Conservation (phyloP, 2,113 vertebrate genomes). For the Porphyrio hochstetteri region DNA sequence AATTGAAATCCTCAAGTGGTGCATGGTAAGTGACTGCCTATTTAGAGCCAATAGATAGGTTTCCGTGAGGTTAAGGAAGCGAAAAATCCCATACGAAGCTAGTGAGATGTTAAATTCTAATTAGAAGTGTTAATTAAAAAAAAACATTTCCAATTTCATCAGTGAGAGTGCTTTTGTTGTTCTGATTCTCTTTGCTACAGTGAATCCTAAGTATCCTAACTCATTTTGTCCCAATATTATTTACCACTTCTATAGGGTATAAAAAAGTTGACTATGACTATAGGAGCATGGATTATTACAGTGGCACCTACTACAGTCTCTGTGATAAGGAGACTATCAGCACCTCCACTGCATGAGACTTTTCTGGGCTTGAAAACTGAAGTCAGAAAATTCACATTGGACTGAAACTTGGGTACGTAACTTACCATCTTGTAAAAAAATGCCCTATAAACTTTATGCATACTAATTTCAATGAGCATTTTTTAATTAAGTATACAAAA, state of each 20-base stretch:
- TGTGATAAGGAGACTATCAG: slow-evolving; percentile 10
- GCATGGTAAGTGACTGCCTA: slow-evolving; percentile 81
- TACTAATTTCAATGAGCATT: background rate
- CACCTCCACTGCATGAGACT: background rate
- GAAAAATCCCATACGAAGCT: slow-evolving; percentile 85
- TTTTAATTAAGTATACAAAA: slow-evolving; percentile 14
- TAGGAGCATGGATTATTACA: slow-evolving; percentile 32
- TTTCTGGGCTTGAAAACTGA: background rate
- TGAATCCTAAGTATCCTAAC: slow-evolving; percentile 80
- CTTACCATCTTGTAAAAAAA: background rate
- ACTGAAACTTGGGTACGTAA: background rate
- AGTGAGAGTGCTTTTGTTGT: slow-evolving; percentile 82
- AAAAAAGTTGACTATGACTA: slow-evolving; percentile 54
- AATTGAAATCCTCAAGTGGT: slow-evolving; percentile 85
- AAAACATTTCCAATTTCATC: slow-evolving; percentile 85
- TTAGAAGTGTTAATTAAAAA: slow-evolving; percentile 88
- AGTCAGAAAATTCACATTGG: background rate
- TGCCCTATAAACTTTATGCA: background rate
- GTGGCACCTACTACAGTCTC: slow-evolving; percentile 1
- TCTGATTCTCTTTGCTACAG: slow-evolving; percentile 80
- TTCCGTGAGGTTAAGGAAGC: slow-evolving; percentile 84
- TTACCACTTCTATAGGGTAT: slow-evolving; percentile 67
- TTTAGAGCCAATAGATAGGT: slow-evolving; percentile 85
- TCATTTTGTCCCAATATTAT: slow-evolving; percentile 76
- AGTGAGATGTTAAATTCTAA: slow-evolving; percentile 87